Percentiles rank a stretch among this genome's conserved stretches.
Conservation (phyloP, 1,140 invertebrate species). For the Augochlora pura region DNA sequence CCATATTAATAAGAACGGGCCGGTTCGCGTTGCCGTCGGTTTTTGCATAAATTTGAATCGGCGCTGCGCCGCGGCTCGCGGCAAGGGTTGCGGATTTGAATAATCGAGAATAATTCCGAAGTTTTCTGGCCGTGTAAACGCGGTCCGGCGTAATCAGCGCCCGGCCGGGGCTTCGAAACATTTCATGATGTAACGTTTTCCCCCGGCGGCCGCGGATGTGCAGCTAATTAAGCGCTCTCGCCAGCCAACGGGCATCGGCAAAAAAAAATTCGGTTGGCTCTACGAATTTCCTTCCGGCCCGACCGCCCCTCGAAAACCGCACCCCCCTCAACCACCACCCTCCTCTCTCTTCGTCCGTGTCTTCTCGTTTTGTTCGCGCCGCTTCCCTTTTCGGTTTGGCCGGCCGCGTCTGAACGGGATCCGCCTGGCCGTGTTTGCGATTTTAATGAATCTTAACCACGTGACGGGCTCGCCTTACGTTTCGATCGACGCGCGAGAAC, state of each 20-base stretch:
- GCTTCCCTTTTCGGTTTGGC: slow-evolving; percentile 11
- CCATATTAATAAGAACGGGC: slow-evolving; percentile 73
- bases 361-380: background rate
- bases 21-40: slow-evolving; percentile 67
- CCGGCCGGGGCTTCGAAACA: slow-evolving; percentile 56
- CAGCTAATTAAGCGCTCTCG: slow-evolving; percentile 58
- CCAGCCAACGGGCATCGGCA: slow-evolving; percentile 40
- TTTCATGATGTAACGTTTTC: slow-evolving; percentile 60
- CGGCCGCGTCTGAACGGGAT: slow-evolving; percentile 15
- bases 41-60: slow-evolving; percentile 76
- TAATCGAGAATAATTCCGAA: slow-evolving; percentile 74
- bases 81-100: slow-evolving; percentile 72
- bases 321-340: no score
- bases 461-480: slow-evolving; percentile 45
- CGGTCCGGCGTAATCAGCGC: slow-evolving; percentile 56
- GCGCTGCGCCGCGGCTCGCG: slow-evolving; percentile 42
- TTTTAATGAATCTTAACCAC: slow-evolving; percentile 66
- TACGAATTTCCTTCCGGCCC: slow-evolving; percentile 24
- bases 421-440: slow-evolving; percentile 56
- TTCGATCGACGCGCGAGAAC: background rate
- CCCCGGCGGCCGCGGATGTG: slow-evolving; percentile 39
- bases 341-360: no score
- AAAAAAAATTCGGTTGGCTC: slow-evolving; percentile 55
- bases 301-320: no score
- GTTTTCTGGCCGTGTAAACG: slow-evolving; percentile 68